Evolutionary conservation across 2,888 invertebrate species (phyloP).

Genomic region (Magallana nippona): DNA sequence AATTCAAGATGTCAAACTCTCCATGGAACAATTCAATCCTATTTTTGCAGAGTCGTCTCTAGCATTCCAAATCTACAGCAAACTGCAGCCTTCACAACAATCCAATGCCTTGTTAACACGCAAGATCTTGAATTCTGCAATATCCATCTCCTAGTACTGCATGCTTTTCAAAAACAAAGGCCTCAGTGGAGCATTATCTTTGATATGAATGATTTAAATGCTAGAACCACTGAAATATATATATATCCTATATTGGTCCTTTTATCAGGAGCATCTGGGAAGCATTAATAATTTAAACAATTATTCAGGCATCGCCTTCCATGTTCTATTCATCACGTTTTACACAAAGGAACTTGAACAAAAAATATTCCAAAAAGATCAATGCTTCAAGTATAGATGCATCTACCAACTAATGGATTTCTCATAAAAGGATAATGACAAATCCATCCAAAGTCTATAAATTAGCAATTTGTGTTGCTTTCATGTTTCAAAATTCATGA

Average conservation of each 20-base stretch:
- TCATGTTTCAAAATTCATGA: too few species aligned
- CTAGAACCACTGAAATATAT: background rate
- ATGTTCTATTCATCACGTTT: background rate
- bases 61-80: too few species aligned
- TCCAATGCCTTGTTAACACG: too few species aligned
- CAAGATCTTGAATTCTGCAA: background rate
- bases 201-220: conserved; percentile 28
- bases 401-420: background rate
- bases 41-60: too few species aligned
- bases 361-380: background rate
- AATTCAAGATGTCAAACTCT: too few species aligned
- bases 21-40: too few species aligned
- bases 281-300: conserved; percentile 7
- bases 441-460: too few species aligned
- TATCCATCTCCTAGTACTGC: background rate
- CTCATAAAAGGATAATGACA: too few species aligned
- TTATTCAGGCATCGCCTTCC: conserved; percentile 7
- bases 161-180: background rate
- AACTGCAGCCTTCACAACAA: too few species aligned
- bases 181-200: conserved; percentile 1
- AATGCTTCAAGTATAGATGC: background rate
- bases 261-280: conserved; percentile 1
- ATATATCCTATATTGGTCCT: conserved; percentile 26
- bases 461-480: too few species aligned
- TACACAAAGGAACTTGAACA: background rate